phyloP scores from a whole-genome alignment of 2,797 vertebrate species.

The Pseudotriccus pelzelni region DNA sequence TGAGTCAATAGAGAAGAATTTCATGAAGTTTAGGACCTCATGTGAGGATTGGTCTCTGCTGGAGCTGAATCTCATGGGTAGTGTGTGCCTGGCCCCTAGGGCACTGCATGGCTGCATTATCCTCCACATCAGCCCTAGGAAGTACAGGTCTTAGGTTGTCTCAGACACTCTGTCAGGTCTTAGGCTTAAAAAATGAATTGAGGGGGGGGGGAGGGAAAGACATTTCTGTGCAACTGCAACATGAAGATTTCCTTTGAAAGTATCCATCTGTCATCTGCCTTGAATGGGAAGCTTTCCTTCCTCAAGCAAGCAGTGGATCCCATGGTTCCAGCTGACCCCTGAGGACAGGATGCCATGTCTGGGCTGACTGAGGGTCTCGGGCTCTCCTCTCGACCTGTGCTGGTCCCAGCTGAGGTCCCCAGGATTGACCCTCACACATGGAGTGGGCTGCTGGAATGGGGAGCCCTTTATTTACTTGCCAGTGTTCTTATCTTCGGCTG shows the following conservation, averaged over 20 bases:
- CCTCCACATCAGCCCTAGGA: background rate
- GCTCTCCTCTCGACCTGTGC: accelerated
- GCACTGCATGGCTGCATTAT: background rate
- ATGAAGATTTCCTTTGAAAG: background rate
- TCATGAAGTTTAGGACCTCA: accelerated
- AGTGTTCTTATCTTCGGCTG: background rate
- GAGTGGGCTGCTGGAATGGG: background rate
- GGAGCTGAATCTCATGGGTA: background rate
- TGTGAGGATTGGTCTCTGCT: background rate
- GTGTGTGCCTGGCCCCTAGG: background rate
- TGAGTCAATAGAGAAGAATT: background rate
- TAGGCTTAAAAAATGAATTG: background rate
- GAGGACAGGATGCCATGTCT: accelerated
- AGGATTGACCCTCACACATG: accelerated
- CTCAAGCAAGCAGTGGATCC: background rate
- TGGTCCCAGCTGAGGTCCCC: background rate
- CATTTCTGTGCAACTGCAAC: background rate
- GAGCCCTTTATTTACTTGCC: background rate
- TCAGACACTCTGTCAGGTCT: background rate
- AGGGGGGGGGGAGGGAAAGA: background rate
- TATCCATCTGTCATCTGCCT: background rate
- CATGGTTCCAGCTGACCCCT: accelerated
- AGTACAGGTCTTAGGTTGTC: background rate
- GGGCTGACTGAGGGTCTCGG: background rate
- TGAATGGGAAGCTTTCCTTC: background rate